Conservation (phyloP, 2,888 invertebrate genomes). For the Globia sparganii region DNA sequence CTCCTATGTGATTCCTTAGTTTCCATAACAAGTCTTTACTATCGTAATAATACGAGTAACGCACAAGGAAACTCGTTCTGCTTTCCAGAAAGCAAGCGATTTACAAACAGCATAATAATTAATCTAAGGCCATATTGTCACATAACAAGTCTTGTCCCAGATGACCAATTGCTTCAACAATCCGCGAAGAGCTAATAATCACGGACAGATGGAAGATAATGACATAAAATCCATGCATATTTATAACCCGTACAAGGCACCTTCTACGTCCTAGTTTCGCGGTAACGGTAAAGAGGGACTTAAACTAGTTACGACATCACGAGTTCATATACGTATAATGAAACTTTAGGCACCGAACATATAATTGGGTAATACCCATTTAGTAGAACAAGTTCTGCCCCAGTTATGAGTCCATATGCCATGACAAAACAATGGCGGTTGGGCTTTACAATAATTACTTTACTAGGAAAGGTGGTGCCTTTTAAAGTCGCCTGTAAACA, state of each 20-base stretch:
- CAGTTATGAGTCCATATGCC: conserved; percentile 22
- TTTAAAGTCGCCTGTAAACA: conserved; percentile 37
- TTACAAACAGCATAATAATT: not conserved
- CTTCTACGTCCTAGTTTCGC: conserved; percentile 39
- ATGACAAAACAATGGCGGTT: conserved; percentile 32
- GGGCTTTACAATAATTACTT: conserved; percentile 34
- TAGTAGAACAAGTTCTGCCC: conserved; percentile 36
- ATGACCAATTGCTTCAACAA: conserved; percentile 10
- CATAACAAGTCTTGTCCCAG: conserved; percentile 21
- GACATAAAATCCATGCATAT: conserved; percentile 53
- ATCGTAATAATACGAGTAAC: not conserved
- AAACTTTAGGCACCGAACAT: conserved; percentile 52
- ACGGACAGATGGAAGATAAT: conserved; percentile 40
- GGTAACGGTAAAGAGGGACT: conserved; percentile 52
- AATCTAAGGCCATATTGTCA: conserved; percentile 15
- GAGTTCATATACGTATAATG: conserved; percentile 49
- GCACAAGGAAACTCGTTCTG: not conserved
- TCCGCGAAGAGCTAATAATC: conserved; percentile 19
- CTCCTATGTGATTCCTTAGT: not conserved
- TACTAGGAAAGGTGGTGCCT: conserved; percentile 4
- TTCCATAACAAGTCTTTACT: not conserved
- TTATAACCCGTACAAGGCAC: conserved; percentile 31
- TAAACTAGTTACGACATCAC: conserved; percentile 60
- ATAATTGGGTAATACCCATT: conserved; percentile 58
- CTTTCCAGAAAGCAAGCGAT: not conserved